A percentile compares a stretch with the other conserved stretches of the same genome.
Conservation (phyloP, 1,140 invertebrate species). For the Ceratina australensis region DNA sequence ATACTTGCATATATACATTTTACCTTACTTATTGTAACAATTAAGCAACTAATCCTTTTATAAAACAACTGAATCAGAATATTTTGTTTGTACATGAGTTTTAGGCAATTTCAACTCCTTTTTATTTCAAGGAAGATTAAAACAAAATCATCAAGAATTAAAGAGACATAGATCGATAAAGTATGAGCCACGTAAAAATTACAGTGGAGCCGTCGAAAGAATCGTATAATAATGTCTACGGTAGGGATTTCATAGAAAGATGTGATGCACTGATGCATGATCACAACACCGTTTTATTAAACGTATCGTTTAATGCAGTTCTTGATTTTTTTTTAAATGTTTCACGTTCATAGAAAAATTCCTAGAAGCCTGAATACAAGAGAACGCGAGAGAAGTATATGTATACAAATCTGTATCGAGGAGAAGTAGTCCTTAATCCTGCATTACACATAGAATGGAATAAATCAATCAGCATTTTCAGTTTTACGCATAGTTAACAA, state of each 20-base stretch:
- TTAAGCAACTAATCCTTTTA: not conserved
- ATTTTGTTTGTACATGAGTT: not conserved
- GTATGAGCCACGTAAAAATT: slow-evolving; percentile 25
- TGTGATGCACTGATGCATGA: not conserved
- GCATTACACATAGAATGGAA: not conserved
- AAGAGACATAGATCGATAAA: not conserved
- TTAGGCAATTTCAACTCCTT: not conserved
- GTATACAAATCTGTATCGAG: no score
- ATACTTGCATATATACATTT: no score
- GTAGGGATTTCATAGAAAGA: slow-evolving; percentile 1
- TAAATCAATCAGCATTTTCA: not conserved
- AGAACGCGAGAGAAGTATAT: not conserved
- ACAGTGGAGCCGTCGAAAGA: slow-evolving; percentile 4
- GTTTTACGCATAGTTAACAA: not conserved
- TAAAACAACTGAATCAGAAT: no score
- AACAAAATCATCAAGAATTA: no score
- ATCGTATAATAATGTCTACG: not conserved
- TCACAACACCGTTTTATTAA: not conserved
- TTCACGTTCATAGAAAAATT: not conserved
- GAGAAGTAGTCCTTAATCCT: not conserved
- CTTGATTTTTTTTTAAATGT: not conserved
- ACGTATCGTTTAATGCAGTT: not conserved
- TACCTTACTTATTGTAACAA: no score
- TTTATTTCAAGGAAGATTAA: no score
- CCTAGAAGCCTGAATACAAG: not conserved